Percentiles rank a stretch among this genome's conserved stretches.
Evolutionary conservation across 2,113 vertebrate genomes (phyloP).

Genomic region (Tiliqua scincoides): DNA sequence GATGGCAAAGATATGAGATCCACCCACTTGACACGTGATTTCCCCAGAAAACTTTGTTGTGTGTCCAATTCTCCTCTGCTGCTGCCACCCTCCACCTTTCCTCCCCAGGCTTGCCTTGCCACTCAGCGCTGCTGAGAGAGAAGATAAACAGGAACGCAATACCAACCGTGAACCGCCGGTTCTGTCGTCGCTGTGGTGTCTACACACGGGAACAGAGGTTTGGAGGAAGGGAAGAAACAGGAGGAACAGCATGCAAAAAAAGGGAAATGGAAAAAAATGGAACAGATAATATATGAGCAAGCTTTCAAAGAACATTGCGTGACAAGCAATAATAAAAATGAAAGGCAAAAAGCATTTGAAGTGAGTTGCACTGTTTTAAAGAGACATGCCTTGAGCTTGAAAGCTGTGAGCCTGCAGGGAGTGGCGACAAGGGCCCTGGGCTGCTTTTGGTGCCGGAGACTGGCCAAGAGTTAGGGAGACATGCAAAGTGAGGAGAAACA

Average conservation of each 20-base stretch:
- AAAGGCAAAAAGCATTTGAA: conserved; percentile 86
- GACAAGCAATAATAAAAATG: conserved; percentile 86
- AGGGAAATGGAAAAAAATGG: conserved; percentile 89
- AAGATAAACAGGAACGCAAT: conserved; percentile 85
- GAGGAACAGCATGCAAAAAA: conserved; percentile 90
- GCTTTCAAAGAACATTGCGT: conserved; percentile 85
- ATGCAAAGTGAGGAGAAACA: conserved; percentile 71
- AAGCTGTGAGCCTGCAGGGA: conserved; percentile 80
- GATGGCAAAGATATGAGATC: conserved; percentile 37
- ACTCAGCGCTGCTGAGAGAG: conserved; percentile 79
- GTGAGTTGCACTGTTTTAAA: conserved; percentile 85
- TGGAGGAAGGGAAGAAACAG: conserved; percentile 88
- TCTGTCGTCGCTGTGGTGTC: conserved; percentile 88
- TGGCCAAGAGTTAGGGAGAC: conserved; percentile 68
- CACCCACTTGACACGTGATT: conserved; percentile 54
- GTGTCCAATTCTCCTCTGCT: background rate
- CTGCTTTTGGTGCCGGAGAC: conserved; percentile 58
- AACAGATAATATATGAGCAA: conserved; percentile 90
- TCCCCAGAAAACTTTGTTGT: conserved; percentile 72
- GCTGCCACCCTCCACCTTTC: conserved; percentile 11
- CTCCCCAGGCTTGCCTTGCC: conserved; percentile 83
- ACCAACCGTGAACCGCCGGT: conserved; percentile 88
- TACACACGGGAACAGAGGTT: conserved; percentile 88
- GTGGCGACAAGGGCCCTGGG: conserved; percentile 62
- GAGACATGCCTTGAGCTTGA: conserved; percentile 82